Evolutionary conservation across 2,888 invertebrate genomes (phyloP), one percentile per base, ranked within the genome.

Genomic region (Mimas tiliae): DNA sequence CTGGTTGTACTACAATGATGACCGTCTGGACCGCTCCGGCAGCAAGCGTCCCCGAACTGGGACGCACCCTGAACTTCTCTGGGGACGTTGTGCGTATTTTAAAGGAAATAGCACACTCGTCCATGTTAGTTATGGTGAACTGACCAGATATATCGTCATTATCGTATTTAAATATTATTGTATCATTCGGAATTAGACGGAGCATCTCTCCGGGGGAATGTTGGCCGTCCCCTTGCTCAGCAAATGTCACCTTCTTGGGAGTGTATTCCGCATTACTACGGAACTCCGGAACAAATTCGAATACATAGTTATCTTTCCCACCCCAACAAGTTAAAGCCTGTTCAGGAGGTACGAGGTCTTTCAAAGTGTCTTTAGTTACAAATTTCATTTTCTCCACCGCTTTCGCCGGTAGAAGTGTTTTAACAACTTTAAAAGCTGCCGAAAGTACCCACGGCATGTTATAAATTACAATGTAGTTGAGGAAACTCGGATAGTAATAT

Each of bases 21-120:
- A 98, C 95, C 0, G 94, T 93, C 50, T 95, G 94, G 0, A 94
- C 93, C 3, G 94, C 95, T 9, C 96, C 96, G 0, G 96, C 95
- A 1, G 94, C 89, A 64, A 99, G 84, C 7, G 95, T 91, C 0
- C 98, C 98, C 7, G 96, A 95, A 77, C 97, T 98, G 0, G 98
- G 99, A 65, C 98, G 95, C 0, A 99, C 99, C 42, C 98, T 94
- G 90, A 98, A 99, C 87, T 98, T 98, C 79, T 98, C 98, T 0
- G 99, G 99, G 0, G 98, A 97, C 4, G 99, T 99, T 14, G 99
- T 99, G 89, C 99, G 97, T 70, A 99, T 96, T 97, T 99, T 92
- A 62, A 94, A 94, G 0, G 89, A 92, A 0, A 94, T 76, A 0
- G 84, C 80, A 42, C 87, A 82, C 0, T 94, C 93, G 67, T 96